Base-by-base conservation (phyloP, 1,140 invertebrate species). In the Ceratoteleas bidentatus region DNA sequence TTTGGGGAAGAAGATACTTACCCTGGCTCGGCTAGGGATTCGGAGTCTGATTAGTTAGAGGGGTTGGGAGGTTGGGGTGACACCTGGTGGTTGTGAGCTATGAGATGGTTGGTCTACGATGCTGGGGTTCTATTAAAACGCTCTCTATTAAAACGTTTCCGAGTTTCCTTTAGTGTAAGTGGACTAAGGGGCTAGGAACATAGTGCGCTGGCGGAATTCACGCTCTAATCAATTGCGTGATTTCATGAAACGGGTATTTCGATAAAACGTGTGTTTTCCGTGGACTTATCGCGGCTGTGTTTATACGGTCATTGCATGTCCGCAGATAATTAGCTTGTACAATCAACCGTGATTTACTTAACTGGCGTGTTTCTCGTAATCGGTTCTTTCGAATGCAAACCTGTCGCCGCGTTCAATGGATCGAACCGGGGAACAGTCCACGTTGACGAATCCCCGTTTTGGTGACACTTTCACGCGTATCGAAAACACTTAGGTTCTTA, bases 1-100 rank as follows among this genome's bases (percentile, higher is more conserved):
- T 85, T 91, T 90, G 88, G 89, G 91, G 89, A 90, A 91, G 66
- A 90, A 89, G 87, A 90, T 91, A 85, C 90, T 90, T 91, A 91
- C 91, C 90, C 87, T 91, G 90, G 90, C 91, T 83, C 89, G 90
- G 86, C 89, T 88, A 68, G 61, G 87, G 85, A 88, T 88, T 80
- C 86, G 90, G 84, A 83, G 87, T 81, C 40, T n/a, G 40, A 24
- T 24, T 24, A 24, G 24, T 24, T 24, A 24, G 24, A 24, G 24
- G 24, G 24, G 24, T 24, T 24, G 24, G 24, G 24, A 24, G 24
- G 1, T 24, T 24, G 24, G 24, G 24, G 24, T 24, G 24, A 24
- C 24, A 24, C 24, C 24, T 24, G 24, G 24, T 24, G 24, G 24
- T 24, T 24, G 24, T 24, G 24, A 24, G 24, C 1, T 24, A 24